Evolutionary conservation across 2,113 vertebrate species (phyloP), one percentile per base, ranked within the genome.

Genomic region (Hypocryptadius cinnamomeus): DNA sequence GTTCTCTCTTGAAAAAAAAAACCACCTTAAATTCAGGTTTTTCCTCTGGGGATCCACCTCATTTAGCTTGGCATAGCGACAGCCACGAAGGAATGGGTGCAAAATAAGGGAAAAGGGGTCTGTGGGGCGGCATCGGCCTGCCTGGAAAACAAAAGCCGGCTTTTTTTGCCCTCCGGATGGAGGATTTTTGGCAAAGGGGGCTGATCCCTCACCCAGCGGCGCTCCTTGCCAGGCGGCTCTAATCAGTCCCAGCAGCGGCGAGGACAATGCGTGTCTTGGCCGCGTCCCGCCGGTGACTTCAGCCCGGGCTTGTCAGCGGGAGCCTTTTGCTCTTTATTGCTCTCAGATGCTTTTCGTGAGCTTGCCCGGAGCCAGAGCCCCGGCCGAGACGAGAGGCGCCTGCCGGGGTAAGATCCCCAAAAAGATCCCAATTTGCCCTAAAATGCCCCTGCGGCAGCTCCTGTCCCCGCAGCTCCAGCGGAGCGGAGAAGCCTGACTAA

Each of bases 181-280:
- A 73, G 85, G 60, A 3, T 92, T 94, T 96, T 94, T 94, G 95
- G 92, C 92, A 91, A 11, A 59, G 54, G 45, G 85, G 79, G 90
- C 45, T 25, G 94, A 85, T 94, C 92, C 92, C 92, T 96, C 95
- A 93, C 94, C 94, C 95, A 96, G 92, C 84, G 7, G 11, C 8
- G 50, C 37, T 74, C 30, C 60, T 84, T 77, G 90, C 94, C 94
- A 92, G 93, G 95, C 85, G 3, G 85, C 85, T 71, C 92, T 96
- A 94, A 96, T 94, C 89, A 94, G 89, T 93, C 96, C 96, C 95
- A 94, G 96, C 89, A 88, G 79, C 82, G 33, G 79, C 20, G 53
- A 94, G 93, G 96, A 95, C 93, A 95, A 93, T 86, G 87, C 84
- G 86, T 95, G 77, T 92, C 94, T 96, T 94, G 95, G 92, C 96